Evolutionary conservation across 2,113 vertebrate genomes (phyloP), one percentile per base, ranked within the genome.

Genomic region (Coptodon bakossiorum): DNA sequence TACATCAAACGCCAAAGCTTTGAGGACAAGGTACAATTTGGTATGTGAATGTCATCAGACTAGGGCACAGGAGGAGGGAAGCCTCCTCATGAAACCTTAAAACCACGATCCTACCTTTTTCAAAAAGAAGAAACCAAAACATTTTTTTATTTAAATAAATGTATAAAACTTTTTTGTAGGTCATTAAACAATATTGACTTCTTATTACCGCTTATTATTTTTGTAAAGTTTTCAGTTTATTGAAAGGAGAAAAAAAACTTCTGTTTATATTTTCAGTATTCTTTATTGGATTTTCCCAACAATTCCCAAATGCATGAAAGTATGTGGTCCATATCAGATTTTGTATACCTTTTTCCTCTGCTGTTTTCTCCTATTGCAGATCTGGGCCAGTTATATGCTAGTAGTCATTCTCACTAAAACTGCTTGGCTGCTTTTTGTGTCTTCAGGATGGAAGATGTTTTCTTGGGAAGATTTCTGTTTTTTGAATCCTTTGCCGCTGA

Each of bases 331-430:
- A 94, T 95, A 94, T 95, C 88, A 95, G 71, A 94, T 91, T 59
- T 93, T 93, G 93, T 92, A 88, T 81, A 94, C 92, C 92, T 94
- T 94, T 92, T 90, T 86, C 94, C 93, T 95, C 93, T 85, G 82
- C 83, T 93, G 86, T 95, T 90, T 93, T 94, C 92, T 94, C 56
- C 91, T 91, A 40, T 90, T 92, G 93, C 93, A 93, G 90, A 92
- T 84, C 93, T 95, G 92, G 93, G 95, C 94, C 95, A 96, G 95
- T 95, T 94, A 86, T 86, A 90, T 94, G 93, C 93, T 90, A 59
- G n/a, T 82, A 85, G 86, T 90, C 85, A 86, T 89, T 90, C 24
- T 93, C 81, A 83, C 54, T 88, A 66, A 68, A 89, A 90, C 59
- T 86, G 88, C 91, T 93, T 87, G 57, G 83, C 86, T 83, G 94